phyloP scores from a whole-genome alignment of 2,113 vertebrate genomes.

The Oceanodroma tethys region DNA sequence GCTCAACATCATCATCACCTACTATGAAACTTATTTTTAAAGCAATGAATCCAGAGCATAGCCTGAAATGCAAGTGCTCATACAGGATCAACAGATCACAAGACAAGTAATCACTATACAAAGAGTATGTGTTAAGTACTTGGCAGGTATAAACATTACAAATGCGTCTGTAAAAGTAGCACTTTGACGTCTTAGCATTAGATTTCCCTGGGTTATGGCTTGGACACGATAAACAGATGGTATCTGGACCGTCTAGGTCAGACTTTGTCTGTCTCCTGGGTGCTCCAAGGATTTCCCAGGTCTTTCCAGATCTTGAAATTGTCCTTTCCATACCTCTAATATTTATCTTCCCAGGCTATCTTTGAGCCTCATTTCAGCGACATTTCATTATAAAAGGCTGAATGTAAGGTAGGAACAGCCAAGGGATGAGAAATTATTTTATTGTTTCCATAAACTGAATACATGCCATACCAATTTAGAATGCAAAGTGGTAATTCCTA shows the following conservation, averaged over 20 bases:
- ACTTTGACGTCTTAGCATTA: not conserved
- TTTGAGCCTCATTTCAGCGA: not conserved
- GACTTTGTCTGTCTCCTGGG: not conserved
- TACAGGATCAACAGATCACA: not conserved
- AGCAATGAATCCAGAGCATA: not conserved
- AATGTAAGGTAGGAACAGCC: not conserved
- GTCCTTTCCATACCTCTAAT: not conserved
- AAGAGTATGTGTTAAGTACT: not conserved
- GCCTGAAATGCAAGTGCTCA: not conserved
- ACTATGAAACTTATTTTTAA: not conserved
- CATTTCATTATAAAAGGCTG: not conserved
- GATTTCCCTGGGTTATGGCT: not conserved
- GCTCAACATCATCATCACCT: not conserved
- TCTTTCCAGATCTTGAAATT: not conserved
- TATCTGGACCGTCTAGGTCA: not conserved
- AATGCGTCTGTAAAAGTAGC: not conserved
- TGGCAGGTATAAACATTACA: not conserved
- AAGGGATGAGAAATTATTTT: not conserved
- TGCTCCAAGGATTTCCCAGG: not conserved
- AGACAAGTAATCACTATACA: not conserved
- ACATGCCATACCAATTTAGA: not conserved
- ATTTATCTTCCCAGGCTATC: not conserved
- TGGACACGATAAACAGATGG: not conserved
- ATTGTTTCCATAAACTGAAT: not conserved
- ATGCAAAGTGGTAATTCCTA: not conserved